These are phyloP conservation scores for Eufriesea mexicana DNA, from an alignment of 1,140 invertebrate genomes.

Conservation along the genomic window DNA sequence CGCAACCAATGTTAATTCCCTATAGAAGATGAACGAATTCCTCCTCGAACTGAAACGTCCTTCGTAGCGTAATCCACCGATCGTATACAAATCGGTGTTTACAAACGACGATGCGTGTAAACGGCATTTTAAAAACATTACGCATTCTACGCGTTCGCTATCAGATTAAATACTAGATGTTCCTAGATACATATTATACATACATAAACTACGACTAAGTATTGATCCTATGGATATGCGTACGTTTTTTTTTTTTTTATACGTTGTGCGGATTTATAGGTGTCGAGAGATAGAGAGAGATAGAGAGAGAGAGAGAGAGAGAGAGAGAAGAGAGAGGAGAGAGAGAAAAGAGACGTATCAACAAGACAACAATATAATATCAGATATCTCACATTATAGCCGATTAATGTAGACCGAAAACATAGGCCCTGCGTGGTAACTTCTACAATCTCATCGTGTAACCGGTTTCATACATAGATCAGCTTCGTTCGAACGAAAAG, in stretches of 20 bases:
- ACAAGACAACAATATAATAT: conserved; percentile 31
- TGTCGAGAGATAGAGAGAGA: conserved; percentile 26
- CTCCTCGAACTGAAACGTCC: not conserved
- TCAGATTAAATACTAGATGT: conserved; percentile 49
- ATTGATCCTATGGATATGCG: conserved; percentile 74
- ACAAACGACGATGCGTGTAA: conserved; percentile 3
- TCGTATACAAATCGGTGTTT: conserved; percentile 12
- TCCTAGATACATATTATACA: conserved; percentile 68
- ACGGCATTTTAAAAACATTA: conserved; percentile 32
- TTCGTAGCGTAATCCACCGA: not conserved
- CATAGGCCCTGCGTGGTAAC: conserved; percentile 42
- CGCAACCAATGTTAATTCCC: not conserved
- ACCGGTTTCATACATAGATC: not conserved
- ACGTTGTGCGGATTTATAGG: conserved; percentile 64
- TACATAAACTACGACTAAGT: conserved; percentile 61
- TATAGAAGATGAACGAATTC: not conserved
- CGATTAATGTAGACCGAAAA: conserved; percentile 50
- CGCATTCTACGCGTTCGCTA: conserved; percentile 47
- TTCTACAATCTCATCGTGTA: not conserved
- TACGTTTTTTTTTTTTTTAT: conserved; percentile 60
- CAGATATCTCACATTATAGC: conserved; percentile 36
- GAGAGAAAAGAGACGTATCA: conserved; percentile 24
- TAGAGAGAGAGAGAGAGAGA: not conserved
- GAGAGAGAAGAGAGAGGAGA: too few relatives aligned
- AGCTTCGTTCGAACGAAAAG: conserved; percentile 23